Conservation (phyloP, 2,797 vertebrate species). For the Notamacropus eugenii region DNA sequence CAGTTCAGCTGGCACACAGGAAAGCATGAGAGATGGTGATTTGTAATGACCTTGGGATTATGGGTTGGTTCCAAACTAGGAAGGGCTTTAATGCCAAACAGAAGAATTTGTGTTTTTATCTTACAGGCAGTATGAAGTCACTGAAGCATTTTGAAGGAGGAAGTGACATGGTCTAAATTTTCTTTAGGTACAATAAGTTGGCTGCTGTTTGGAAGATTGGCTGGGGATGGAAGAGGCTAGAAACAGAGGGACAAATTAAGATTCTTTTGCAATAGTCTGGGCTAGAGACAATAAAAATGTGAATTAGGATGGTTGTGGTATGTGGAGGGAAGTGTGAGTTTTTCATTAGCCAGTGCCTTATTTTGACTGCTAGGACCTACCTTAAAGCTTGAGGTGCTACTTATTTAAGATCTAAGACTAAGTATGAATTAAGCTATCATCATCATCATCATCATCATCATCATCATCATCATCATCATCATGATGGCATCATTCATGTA, state of each 20-base stretch:
- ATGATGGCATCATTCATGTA: not conserved
- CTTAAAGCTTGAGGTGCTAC: not conserved
- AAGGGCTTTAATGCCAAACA: not conserved
- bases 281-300: not conserved
- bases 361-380: not conserved
- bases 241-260: not conserved
- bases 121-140: constrained; percentile 15
- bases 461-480: not conserved
- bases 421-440: not conserved
- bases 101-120: constrained; percentile 4
- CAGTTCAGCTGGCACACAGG: constrained; percentile 10
- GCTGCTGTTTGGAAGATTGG: not conserved
- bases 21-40: not conserved
- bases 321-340: not conserved
- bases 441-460: not conserved
- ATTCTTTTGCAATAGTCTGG: not conserved
- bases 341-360: not conserved
- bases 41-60: not conserved
- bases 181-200: constrained; percentile 31
- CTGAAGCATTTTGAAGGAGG: not conserved
- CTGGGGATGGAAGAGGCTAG: not conserved
- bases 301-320: not conserved
- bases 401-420: not conserved
- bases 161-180: not conserved
- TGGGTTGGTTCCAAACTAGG: not conserved